A percentile compares a stretch with the other conserved stretches of the same genome.
These are phyloP conservation scores for Ecliptopera silaceata DNA, from an alignment of 2,888 invertebrate species.

Conservation along the genomic window DNA sequence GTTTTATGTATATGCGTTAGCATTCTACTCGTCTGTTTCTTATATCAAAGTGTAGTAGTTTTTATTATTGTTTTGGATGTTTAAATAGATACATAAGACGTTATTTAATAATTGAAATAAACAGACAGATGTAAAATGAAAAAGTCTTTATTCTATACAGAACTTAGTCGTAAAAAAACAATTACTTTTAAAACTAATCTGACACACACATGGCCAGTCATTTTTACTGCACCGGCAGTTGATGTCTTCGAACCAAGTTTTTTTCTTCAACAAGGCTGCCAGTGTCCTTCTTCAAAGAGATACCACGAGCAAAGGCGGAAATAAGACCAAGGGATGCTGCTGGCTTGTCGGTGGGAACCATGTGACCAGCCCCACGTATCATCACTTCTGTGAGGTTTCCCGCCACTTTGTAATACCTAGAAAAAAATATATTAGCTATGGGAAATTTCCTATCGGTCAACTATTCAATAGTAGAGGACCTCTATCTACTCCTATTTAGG, in stretches of 20 bases:
- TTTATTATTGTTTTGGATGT: too few species aligned
- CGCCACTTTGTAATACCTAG: constrained; percentile 81
- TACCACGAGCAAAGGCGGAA: constrained; percentile 81
- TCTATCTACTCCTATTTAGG: too few species aligned
- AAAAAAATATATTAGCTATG: too few species aligned
- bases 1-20: too few species aligned
- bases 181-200: constrained; percentile 2
- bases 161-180: background rate
- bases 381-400: constrained; percentile 84
- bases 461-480: too few species aligned
- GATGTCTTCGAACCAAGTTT: constrained; percentile 55
- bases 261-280: constrained; percentile 60
- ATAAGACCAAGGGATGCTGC: constrained; percentile 83
- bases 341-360: constrained; percentile 86
- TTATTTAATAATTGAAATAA: too few species aligned
- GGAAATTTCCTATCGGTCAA: too few species aligned
- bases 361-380: constrained; percentile 86
- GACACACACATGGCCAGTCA: background rate
- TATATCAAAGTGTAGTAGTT: too few species aligned
- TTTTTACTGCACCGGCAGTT: constrained; percentile 46
- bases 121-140: background rate
- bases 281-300: constrained; percentile 63
- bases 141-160: background rate
- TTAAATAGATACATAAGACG: too few species aligned
- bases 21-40: too few species aligned